Conservation (phyloP, 2,888 invertebrate genomes). For the Agapostemon virescens region DNA sequence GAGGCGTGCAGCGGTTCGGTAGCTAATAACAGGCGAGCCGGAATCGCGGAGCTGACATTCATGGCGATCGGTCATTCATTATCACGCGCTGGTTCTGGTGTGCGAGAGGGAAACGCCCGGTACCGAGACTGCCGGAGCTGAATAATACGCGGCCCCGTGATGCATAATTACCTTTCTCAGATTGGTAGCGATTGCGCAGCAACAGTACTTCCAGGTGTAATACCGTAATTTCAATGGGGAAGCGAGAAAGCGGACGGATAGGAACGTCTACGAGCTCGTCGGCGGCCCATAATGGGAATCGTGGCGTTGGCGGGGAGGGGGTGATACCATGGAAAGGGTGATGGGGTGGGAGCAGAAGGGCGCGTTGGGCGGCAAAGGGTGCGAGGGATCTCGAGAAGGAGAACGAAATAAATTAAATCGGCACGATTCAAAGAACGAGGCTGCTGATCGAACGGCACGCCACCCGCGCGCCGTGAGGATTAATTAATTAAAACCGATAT, state of each 20-base stretch:
- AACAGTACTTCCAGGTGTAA: conserved; percentile 24
- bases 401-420: conserved; percentile 57
- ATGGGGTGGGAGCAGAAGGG: neutral
- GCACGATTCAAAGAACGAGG: conserved; percentile 56
- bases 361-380: neutral
- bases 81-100: conserved; percentile 9
- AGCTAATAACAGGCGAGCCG: neutral
- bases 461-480: conserved; percentile 48
- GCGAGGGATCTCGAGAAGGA: conserved; percentile 1
- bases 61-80: conserved; percentile 34
- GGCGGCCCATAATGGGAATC: conserved; percentile 26
- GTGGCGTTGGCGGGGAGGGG: neutral
- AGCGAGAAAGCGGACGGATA: conserved; percentile 11
- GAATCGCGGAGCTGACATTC: conserved; percentile 11
- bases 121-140: neutral
- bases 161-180: conserved; percentile 23
- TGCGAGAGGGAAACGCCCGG: conserved; percentile 12
- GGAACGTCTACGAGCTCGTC: conserved; percentile 18
- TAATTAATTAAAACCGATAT: conserved; percentile 68
- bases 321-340: neutral
- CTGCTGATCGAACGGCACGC: conserved; percentile 46
- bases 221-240: conserved; percentile 13
- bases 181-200: conserved; percentile 13
- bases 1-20: neutral
- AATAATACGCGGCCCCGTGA: conserved; percentile 25